Evolutionary conservation across 2,113 vertebrate species (phyloP), one percentile per base, ranked within the genome.

Genomic region (Progne subis): DNA sequence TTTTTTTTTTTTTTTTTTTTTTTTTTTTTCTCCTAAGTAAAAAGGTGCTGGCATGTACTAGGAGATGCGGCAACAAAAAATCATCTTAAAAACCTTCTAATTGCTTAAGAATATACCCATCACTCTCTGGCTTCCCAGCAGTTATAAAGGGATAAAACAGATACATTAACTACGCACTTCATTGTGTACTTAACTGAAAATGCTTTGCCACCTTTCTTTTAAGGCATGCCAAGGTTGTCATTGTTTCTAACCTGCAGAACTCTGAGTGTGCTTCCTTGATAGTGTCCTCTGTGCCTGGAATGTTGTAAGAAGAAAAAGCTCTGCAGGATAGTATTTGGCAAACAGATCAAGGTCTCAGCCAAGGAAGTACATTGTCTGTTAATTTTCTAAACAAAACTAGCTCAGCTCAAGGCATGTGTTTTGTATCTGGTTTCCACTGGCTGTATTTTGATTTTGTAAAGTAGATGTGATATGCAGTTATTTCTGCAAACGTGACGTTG

Each of bases 371-470:
- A 59, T 92, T 79, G 76, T 90, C 76, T 87, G 69, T 63, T 95
- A 70, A 32, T 95, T 96, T 93, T 94, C 96, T 86, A 70, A 96
- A 90, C 86, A 94, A 90, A 94, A 81, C 15, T 41, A 75, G 70
- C 64, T 95, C 72, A 94, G 44, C 39, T 14, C 47, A 77, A 81
- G 55, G 52, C 12, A 2, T 76, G 28, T 46, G 50, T 76, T 97
- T 79, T 70, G 37, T 82, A 57, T 87, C 87, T 94, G n/a, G 44
- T 85, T 95, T 95, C 86, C 29, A 71, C 82, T 76, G 67, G 52
- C 59, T 71, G 15, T 92, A 67, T 86, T 95, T 92, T 82, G 83
- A 43, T 91, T 93, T 91, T 59, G 55, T 93, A 43, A 72, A 71
- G 60, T 79, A 71, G 78, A 80, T 63, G 25, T 77, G 71, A 91